These are phyloP conservation scores for Conus betulinus DNA, from an alignment of 1,140 invertebrate genomes.

Conservation along the genomic window DNA sequence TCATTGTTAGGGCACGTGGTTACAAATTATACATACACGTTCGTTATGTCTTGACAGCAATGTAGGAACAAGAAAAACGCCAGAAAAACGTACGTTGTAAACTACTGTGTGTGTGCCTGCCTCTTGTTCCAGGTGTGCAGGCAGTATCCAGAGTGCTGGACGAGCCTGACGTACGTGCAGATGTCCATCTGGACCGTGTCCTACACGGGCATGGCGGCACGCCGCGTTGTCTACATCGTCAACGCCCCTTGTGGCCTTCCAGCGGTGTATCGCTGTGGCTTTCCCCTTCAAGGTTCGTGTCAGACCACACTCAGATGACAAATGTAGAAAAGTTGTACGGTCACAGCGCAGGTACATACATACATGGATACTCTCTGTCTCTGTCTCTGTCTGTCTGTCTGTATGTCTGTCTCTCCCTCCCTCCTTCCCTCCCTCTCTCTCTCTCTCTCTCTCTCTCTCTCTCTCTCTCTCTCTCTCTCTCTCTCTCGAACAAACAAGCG, in stretches of 20 bases:
- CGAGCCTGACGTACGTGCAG: not conserved
- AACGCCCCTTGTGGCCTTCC: slow-evolving; percentile 2
- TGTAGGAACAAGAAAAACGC: too few species aligned
- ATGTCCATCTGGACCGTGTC: slow-evolving; percentile 5
- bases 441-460: too few species aligned
- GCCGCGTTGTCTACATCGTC: not conserved
- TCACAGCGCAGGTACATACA: not conserved
- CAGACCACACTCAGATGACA: not conserved
- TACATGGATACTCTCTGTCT: not conserved
- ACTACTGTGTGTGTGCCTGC: too few species aligned
- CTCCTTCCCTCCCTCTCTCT: too few species aligned
- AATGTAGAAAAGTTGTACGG: not conserved
- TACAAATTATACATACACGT: too few species aligned
- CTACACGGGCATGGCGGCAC: slow-evolving; percentile 20
- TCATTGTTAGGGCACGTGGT: too few species aligned
- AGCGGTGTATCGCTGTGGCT: slow-evolving; percentile 7
- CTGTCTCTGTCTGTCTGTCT: not conserved
- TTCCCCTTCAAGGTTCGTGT: slow-evolving; percentile 2
- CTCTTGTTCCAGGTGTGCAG: not conserved
- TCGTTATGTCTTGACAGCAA: too few species aligned
- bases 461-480: too few species aligned
- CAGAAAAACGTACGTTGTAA: too few species aligned
- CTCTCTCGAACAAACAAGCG: too few species aligned
- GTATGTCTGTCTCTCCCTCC: too few species aligned
- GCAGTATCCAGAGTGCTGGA: not conserved